phyloP scores from a whole-genome alignment of 2,113 vertebrate species.

The human region DNA sequence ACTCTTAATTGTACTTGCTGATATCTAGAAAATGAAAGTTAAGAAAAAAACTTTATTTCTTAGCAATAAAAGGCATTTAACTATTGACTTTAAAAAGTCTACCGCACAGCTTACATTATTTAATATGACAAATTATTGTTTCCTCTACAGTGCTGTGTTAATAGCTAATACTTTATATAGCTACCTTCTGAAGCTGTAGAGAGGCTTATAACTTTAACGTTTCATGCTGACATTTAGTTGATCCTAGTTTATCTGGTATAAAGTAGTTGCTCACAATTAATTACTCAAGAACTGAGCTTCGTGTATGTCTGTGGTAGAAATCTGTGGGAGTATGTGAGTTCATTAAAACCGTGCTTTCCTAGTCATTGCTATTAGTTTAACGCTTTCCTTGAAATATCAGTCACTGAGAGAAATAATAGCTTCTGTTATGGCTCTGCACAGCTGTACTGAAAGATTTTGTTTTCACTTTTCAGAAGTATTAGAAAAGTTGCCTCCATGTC shows the following conservation, averaged over 20 bases:
- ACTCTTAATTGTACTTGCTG: background rate
- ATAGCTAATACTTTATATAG: background rate
- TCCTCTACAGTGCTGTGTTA: background rate
- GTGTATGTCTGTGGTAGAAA: background rate
- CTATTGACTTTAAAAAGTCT: background rate
- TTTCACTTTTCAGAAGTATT: background rate
- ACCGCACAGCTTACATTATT: background rate
- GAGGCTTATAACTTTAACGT: background rate
- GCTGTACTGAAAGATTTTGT: background rate
- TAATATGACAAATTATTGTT: background rate
- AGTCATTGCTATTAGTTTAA: background rate
- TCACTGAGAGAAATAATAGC: background rate
- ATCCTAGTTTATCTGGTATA: background rate
- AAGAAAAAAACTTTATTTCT: background rate
- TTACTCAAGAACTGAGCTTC: background rate
- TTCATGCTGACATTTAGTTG: background rate
- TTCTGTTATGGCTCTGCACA: background rate
- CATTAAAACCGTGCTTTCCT: background rate
- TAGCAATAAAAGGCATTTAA: background rate
- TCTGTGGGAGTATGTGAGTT: background rate
- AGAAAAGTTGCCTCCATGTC: background rate
- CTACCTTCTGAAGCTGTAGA: background rate
- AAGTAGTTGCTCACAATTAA: background rate
- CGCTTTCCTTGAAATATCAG: background rate
- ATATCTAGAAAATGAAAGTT: background rate